A percentile compares a stretch with the other conserved stretches of the same genome.
These are phyloP conservation scores for Leptonema lineaticorne DNA, from an alignment of 1,140 invertebrate species.

Conservation along the genomic window DNA sequence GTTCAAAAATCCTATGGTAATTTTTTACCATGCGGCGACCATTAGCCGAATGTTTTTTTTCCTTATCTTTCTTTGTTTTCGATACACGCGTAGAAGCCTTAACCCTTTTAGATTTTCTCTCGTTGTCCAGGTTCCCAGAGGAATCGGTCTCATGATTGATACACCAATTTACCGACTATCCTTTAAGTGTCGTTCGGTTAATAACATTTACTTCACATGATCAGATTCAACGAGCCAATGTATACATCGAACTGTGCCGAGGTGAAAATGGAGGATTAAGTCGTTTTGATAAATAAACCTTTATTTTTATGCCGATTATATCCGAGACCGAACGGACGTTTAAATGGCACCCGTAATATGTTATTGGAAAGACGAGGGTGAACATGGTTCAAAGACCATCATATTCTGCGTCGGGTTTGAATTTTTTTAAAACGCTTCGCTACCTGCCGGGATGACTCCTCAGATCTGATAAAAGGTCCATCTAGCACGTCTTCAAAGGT, in stretches of 20 bases:
- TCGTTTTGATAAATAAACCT: background rate
- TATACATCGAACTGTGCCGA: too few relatives aligned
- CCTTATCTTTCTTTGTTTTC: conserved; percentile 35
- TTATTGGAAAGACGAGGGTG: conserved; percentile 11
- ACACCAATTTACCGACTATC: too few relatives aligned
- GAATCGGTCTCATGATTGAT: too few relatives aligned
- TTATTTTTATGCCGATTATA: conserved; percentile 15
- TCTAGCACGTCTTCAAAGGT: background rate
- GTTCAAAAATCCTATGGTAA: conserved; percentile 31
- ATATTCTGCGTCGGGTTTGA: background rate
- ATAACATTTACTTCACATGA: too few relatives aligned
- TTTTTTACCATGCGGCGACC: conserved; percentile 37
- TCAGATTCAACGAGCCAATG: too few relatives aligned
- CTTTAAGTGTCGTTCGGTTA: too few relatives aligned
- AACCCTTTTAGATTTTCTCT: conserved; percentile 32
- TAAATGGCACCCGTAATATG: conserved; percentile 10
- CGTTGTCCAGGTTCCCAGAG: too few relatives aligned
- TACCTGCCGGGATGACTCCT: conserved; percentile 10
- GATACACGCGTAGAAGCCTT: conserved; percentile 37
- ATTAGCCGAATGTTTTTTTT: conserved; percentile 41
- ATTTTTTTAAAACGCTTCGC: too few relatives aligned
- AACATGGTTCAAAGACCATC: conserved; percentile 11
- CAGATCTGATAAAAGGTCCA: conserved; percentile 5
- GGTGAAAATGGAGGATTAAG: background rate
- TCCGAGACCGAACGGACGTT: background rate